phyloP scores from a whole-genome alignment of 2,797 vertebrate genomes.

The Melanotaenia maccullochi region DNA sequence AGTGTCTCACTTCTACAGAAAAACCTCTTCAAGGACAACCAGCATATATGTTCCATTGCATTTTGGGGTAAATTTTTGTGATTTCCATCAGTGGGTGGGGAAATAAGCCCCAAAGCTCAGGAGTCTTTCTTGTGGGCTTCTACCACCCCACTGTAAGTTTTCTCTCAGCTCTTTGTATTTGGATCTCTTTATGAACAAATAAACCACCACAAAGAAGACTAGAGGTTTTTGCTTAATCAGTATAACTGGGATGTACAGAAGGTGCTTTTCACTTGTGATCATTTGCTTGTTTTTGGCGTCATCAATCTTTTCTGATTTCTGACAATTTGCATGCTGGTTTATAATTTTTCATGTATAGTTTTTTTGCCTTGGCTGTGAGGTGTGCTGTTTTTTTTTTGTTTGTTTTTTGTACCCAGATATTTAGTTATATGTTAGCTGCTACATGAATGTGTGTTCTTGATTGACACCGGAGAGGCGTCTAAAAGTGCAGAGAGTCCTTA shows the following conservation, averaged over 20 bases:
- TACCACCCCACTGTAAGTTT: constrained; percentile 24
- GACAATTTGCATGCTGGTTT: neutral
- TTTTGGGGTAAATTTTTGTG: constrained; percentile 36
- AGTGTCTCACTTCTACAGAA: neutral
- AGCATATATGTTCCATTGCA: constrained; percentile 20
- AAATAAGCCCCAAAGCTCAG: constrained; percentile 24
- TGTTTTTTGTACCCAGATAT: too few species aligned
- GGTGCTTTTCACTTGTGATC: constrained; percentile 10
- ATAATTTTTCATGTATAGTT: neutral
- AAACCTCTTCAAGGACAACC: neutral
- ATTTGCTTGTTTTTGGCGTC: constrained; percentile 21
- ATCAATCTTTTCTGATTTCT: neutral
- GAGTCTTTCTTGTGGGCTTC: constrained; percentile 28
- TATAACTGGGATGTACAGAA: constrained; percentile 31
- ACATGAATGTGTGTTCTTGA: neutral
- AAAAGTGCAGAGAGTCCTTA: neutral
- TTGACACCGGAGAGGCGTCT: neutral
- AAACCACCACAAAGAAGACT: constrained; percentile 35
- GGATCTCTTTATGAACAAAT: constrained; percentile 47
- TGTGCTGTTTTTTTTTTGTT: too few species aligned
- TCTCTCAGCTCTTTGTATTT: constrained; percentile 37
- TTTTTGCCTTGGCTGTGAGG: too few species aligned
- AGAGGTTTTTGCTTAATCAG: constrained; percentile 25
- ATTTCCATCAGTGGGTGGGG: constrained; percentile 43
- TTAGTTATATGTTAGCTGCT: neutral